These are phyloP conservation scores for Ptilodon capucinus DNA, from an alignment of 2,888 invertebrate species.

Conservation along the genomic window DNA sequence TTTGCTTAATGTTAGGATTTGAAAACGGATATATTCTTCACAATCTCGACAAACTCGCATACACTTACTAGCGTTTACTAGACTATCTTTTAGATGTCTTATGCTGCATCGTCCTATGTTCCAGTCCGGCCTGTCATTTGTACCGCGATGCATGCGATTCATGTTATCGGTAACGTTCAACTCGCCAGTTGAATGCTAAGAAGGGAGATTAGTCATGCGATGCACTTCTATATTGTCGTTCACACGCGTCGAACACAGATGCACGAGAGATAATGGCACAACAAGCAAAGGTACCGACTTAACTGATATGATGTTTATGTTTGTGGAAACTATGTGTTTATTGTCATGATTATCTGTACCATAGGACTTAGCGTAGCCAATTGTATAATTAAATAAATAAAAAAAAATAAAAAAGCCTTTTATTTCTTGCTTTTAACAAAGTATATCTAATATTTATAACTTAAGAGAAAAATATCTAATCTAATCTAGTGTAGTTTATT, in stretches of 20 bases:
- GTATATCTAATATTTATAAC: too few relatives aligned
- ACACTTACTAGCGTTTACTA: too few relatives aligned
- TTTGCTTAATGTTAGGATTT: too few relatives aligned
- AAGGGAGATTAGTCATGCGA: conserved; percentile 69
- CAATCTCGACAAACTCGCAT: too few relatives aligned
- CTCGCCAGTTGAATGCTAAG: conserved; percentile 61
- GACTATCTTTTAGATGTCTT: not conserved
- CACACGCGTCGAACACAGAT: conserved; percentile 65
- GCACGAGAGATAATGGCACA: conserved; percentile 45
- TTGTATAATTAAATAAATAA: too few relatives aligned
- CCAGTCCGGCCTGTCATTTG: conserved; percentile 38
- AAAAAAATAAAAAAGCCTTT: too few relatives aligned
- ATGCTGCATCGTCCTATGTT: conserved; percentile 5
- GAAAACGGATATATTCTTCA: too few relatives aligned
- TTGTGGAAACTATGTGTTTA: not conserved
- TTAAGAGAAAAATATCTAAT: too few relatives aligned
- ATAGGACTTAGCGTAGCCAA: too few relatives aligned
- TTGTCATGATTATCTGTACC: too few relatives aligned
- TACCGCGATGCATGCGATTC: conserved; percentile 42
- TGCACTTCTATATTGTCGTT: conserved; percentile 60
- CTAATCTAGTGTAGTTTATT: too few relatives aligned
- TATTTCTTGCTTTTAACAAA: too few relatives aligned
- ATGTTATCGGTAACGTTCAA: conserved; percentile 56
- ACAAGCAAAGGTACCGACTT: conserved; percentile 14
- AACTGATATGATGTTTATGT: not conserved